Evolutionary conservation across 1,140 invertebrate species (phyloP), one percentile per base, ranked within the genome.

Genomic region (Agrilus planipennis): DNA sequence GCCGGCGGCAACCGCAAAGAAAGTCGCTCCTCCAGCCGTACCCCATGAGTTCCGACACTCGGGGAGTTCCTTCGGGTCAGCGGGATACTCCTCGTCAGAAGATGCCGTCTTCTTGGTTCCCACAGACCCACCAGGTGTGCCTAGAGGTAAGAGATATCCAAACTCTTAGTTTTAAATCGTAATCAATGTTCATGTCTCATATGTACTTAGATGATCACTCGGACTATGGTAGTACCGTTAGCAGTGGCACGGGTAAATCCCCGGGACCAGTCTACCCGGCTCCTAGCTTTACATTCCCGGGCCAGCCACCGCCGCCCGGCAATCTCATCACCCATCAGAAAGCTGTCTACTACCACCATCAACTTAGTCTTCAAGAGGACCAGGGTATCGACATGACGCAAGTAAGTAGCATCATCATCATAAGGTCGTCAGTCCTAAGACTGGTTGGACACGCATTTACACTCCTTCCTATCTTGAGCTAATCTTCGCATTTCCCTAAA

Each of bases 11-110:
- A 80, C 79, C 55, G 79, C 76, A 41, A 86, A 86, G 66, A 84
- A 84, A 67, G 83, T 87, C 55, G 77, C 82, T 27, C 84, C 84
- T 37, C 83, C 84, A 3, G 79, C 81, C 4, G 82, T 86, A 20
- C 84, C 82, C 0, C 81, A 84, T 49, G 75, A 81, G 58, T 75
- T 81, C 65, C 68, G 79, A 34, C 79, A 82, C 60, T 82, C 79
- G 2, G 79, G 79, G 36, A 78, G 76, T 54, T 78, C 75, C 46
- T 82, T 81, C 58, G 79, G 79, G 41, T 75, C 71, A 16, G 80
- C 77, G 16, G 81, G 80, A 25, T 82, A 83, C 53, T 77, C 78
- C n/a, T 80, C 76, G 48, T 78, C 79, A 0, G 60, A 62, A 41
- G 60, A 62, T 36, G 52, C 56, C 4, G 58, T 53, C 9, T 59